Evolutionary conservation across 2,888 invertebrate genomes (phyloP), one percentile per base, ranked within the genome.

Genomic region (Drosophila lacicola): DNA sequence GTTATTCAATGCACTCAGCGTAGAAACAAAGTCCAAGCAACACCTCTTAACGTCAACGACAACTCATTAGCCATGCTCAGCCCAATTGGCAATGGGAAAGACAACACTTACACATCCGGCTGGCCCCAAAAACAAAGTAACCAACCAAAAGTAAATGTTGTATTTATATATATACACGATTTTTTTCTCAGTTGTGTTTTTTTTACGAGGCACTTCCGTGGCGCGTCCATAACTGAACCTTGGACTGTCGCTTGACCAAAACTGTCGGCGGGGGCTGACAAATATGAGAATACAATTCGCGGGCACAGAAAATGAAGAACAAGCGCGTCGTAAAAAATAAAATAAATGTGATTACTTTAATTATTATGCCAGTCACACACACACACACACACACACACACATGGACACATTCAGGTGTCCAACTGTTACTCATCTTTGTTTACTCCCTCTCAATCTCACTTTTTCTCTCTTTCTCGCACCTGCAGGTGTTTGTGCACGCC

Each of bases 401-500:
- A 42, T 29, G 8, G 29, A 8, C 21, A 56, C n/a, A 50, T 29
- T 42, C 21, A 57, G 44, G 17, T 55, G 54, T 58, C 42, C 55
- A 74, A 74, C 57, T 53, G 68, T 71, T 72, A 78, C 64, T 82
- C 70, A 77, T 67, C 29, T 54, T 13, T 42, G 9, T 42, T 5
- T 4, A n/a, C 51, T 21, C 25, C 37, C 9, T 9, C 29, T n/a
- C n/a, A 19, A 39, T 17, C 3, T 2, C 29, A 58, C 19, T 29
- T 11, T 13, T 36, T 36, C 14, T 13, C 6, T 51, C 34, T 33
- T 1, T 25, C 25, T 51, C 47, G 50, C 54, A 37, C 13, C 65
- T 46, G 37, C 93, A 96, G 95, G 96, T 97, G 72, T 97, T 97
- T 92, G 95, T 95, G 11, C 95, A 95, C 88, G 97, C 96, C 47